Percentiles rank a stretch among this genome's conserved stretches.
These are phyloP conservation scores for Corythornis madagascariensis DNA, from an alignment of 2,113 vertebrate genomes.

Conservation along the genomic window DNA sequence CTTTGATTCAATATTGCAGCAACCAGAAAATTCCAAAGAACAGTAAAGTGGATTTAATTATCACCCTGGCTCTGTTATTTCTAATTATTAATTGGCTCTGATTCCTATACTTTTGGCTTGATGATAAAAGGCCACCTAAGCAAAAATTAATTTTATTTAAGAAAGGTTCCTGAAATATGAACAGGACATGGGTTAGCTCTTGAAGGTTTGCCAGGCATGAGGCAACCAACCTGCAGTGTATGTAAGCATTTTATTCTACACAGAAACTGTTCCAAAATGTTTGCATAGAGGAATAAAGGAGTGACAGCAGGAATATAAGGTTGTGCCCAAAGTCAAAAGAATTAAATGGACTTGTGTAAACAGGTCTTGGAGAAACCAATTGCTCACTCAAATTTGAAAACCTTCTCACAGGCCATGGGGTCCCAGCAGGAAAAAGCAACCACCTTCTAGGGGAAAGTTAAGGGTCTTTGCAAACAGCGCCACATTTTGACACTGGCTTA, in stretches of 20 bases:
- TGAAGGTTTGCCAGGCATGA: conserved; percentile 1
- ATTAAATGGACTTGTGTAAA: neutral
- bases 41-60: neutral
- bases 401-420: neutral
- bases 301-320: neutral
- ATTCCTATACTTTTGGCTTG: neutral
- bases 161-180: neutral
- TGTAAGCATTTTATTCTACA: neutral
- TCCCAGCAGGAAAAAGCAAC: neutral
- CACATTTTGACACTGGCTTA: neutral
- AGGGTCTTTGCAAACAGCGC: neutral
- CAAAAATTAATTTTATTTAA: neutral
- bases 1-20: neutral
- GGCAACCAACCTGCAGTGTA: neutral
- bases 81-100: neutral
- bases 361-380: neutral
- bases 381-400: neutral
- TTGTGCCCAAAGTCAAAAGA: neutral
- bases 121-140: neutral
- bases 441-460: neutral
- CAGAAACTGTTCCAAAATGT: neutral
- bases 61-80: neutral
- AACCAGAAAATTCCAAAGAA: neutral
- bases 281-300: neutral
- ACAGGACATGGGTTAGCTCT: neutral